phyloP scores from a whole-genome alignment of 2,888 invertebrate species.

The Strigamia crassipes region DNA sequence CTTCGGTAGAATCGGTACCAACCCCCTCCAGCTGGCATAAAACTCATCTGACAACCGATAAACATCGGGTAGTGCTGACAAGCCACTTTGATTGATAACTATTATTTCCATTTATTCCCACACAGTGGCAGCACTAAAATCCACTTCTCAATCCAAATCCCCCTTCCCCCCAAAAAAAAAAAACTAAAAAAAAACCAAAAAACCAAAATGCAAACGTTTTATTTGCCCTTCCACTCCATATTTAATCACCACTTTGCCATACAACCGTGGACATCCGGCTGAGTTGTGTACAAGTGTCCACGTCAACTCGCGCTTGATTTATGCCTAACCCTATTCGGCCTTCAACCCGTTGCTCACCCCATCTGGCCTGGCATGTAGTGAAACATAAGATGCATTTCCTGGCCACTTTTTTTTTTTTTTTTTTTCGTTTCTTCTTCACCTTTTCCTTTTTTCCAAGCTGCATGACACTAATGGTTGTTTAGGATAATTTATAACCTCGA shows the following conservation, averaged over 20 bases:
- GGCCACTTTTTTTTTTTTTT: not conserved
- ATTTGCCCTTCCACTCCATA: not conserved
- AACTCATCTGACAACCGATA: not conserved
- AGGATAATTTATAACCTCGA: slow-evolving; percentile 43
- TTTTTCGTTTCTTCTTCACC: not conserved
- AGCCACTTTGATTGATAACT: not conserved
- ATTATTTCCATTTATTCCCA: slow-evolving; percentile 26
- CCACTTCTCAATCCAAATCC: no score
- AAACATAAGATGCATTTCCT: slow-evolving; percentile 26
- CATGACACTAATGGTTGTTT: slow-evolving; percentile 45
- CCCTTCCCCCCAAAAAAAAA: not conserved
- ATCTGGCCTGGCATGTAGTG: not conserved
- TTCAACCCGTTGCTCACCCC: slow-evolving; percentile 36
- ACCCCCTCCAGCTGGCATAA: not conserved
- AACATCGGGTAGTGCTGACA: slow-evolving; percentile 25
- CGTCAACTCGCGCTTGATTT: not conserved
- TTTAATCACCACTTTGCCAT: not conserved
- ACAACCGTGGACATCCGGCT: slow-evolving; percentile 15
- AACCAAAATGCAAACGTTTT: not conserved
- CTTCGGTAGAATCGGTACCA: not conserved
- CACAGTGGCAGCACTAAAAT: slow-evolving; percentile 1
- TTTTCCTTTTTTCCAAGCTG: slow-evolving; percentile 10
- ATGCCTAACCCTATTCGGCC: not conserved
- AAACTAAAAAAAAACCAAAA: not conserved
- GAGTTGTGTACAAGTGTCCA: not conserved